Evolutionary conservation across 2,797 vertebrate genomes (phyloP), one percentile per base, ranked within the genome.

Genomic region (Parauchenoglanis punctatus): DNA sequence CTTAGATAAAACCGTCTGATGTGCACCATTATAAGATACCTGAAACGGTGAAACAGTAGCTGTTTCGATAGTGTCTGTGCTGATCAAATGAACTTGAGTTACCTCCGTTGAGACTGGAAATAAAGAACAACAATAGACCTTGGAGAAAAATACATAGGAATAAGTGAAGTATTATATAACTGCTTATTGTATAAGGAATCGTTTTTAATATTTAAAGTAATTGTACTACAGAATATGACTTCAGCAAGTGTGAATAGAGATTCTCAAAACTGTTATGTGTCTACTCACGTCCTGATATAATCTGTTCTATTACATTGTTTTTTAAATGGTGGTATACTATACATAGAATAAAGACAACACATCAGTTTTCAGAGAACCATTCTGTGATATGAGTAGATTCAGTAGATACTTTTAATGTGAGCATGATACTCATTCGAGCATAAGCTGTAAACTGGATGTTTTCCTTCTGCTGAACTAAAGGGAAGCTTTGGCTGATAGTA

Each of bases 401-500:
- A 23, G 18, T 23, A 31, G 46, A 72, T 4, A 52, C 13, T 52
- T 75, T 75, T 77, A 13, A 75, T 56, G n/a, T 54, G 2, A 28
- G 31, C 40, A 28, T 49, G 72, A 59, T 40, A 56, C n/a, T 28
- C 40, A 61, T n/a, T 76, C 4, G 6, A 63, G 31, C 76, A 68
- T 77, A 40, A 78, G 31, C 58, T 63, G 20, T 70, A 59, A 35
- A 72, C 31, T 52, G 70, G 40, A 85, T 40, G 8, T 40, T 81
- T 67, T 46, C 44, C 13, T 52, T 54, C 10, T 63, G 52, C 80
- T 86, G 35, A 25, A 44, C 10, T 18, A 61, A 76, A 54, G 84
- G 75, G 81, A 88, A 89, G 40, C 85, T 84, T 56, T 93, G 93
- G 40, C 92, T 91, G 78, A 91, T 88, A 92, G 93, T 93, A 85